Evolutionary conservation across 2,113 vertebrate species (phyloP).

Genomic region (Ascaphus truei): DNA sequence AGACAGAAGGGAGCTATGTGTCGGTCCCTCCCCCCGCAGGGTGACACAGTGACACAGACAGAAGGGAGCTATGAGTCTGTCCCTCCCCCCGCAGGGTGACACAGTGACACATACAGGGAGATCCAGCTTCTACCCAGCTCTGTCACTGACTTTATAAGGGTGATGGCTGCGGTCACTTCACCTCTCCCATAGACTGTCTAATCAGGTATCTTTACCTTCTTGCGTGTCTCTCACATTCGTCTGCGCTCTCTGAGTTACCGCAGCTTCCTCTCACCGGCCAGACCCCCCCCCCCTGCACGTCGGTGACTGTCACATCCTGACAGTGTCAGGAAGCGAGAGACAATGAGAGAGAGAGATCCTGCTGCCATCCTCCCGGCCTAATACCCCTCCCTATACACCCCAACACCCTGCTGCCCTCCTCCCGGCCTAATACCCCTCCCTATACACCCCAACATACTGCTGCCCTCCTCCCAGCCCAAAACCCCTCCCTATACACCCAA

Average conservation of each 20-base stretch:
- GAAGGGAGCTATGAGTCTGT: not conserved
- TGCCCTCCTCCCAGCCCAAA: too few relatives aligned
- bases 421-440: too few relatives aligned
- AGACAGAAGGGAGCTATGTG: not conserved
- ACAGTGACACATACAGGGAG: not conserved
- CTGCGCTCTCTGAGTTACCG: constrained; percentile 16
- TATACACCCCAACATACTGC: too few relatives aligned
- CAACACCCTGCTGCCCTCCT: too few relatives aligned
- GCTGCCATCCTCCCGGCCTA: too few relatives aligned
- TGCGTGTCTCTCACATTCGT: not conserved
- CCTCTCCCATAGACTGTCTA: not conserved
- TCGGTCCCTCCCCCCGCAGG: not conserved
- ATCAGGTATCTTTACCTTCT: not conserved
- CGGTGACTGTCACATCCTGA: constrained; percentile 27
- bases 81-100: not conserved
- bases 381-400: too few relatives aligned
- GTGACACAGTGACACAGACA: not conserved
- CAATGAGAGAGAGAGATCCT: constrained; percentile 22
- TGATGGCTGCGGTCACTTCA: not conserved
- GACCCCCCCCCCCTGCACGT: not conserved
- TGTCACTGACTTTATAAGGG: not conserved
- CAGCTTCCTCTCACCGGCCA: constrained; percentile 15
- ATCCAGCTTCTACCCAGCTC: not conserved
- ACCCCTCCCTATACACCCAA: too few relatives aligned
- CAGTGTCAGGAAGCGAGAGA: constrained; percentile 15